Conservation (phyloP, 2,888 invertebrate genomes). For the Heliconius erato region DNA sequence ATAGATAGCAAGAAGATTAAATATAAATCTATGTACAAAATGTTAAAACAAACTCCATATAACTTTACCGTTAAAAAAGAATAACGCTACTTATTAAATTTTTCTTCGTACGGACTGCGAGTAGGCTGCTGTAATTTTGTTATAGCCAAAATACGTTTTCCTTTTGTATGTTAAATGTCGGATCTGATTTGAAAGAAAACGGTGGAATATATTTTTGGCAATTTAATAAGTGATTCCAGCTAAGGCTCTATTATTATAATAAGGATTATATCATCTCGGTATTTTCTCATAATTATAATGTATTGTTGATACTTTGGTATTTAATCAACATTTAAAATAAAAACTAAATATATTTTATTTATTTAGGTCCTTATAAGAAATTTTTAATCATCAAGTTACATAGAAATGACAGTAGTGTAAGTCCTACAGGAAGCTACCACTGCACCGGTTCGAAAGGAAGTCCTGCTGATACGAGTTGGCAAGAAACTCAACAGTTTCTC, state of each 20-base stretch:
- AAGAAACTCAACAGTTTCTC: too few relatives aligned
- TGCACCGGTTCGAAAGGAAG: neutral
- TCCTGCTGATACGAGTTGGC: neutral
- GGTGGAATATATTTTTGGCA: neutral
- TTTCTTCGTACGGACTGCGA: neutral
- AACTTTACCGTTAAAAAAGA: neutral
- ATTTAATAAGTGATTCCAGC: neutral
- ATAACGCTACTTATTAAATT: neutral
- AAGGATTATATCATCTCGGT: neutral
- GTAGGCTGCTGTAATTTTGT: neutral
- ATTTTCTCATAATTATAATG: neutral
- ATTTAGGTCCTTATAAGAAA: neutral
- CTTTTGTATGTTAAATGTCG: constrained; percentile 2
- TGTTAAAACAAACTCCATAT: too few relatives aligned
- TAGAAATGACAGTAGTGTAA: too few relatives aligned
- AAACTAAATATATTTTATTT: too few relatives aligned
- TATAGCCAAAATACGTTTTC: constrained; percentile 1
- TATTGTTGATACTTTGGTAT: neutral
- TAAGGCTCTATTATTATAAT: neutral
- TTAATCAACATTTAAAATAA: neutral
- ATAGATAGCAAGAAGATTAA: too few relatives aligned
- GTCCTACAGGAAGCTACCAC: neutral
- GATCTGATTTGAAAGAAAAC: constrained; percentile 8
- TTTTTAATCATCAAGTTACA: neutral
- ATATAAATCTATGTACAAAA: too few relatives aligned